Percentiles rank a stretch among this genome's conserved stretches.
phyloP scores from a whole-genome alignment of 2,113 vertebrate genomes.

The Thinocorus orbignyianus region DNA sequence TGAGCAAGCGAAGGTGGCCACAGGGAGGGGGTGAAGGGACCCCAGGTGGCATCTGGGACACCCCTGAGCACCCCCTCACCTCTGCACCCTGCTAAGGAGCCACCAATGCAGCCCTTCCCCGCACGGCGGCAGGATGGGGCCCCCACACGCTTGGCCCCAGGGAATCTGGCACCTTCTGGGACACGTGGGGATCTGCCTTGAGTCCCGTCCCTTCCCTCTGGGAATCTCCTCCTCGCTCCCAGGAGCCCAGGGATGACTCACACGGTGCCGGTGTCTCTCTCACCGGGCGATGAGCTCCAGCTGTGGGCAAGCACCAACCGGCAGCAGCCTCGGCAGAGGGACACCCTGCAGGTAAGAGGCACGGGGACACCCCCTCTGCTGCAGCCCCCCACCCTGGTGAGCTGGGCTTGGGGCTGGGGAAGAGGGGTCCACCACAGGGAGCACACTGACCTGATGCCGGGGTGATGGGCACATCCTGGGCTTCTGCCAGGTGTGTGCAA shows the following conservation, averaged over 20 bases:
- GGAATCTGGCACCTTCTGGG: not conserved
- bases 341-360: not conserved
- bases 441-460: accelerated
- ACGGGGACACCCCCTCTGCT: not conserved
- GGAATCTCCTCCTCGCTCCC: conserved; percentile 58
- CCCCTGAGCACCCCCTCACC: no score
- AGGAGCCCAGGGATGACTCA: conserved; percentile 12
- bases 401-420: not conserved
- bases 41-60: no score
- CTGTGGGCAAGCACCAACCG: not conserved
- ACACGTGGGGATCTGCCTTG: not conserved
- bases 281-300: not conserved
- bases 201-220: not conserved
- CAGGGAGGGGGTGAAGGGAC: not conserved
- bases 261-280: accelerated
- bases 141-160: accelerated
- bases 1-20: accelerated
- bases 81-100: not conserved
- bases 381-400: not conserved
- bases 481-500: accelerated
- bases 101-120: not conserved
- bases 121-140: not conserved
- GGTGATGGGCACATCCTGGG: not conserved
- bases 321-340: not conserved
- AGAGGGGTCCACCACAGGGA: accelerated